Evolutionary conservation across 1,140 invertebrate species (phyloP).

Genomic region (Brachionus rotundiformis): DNA sequence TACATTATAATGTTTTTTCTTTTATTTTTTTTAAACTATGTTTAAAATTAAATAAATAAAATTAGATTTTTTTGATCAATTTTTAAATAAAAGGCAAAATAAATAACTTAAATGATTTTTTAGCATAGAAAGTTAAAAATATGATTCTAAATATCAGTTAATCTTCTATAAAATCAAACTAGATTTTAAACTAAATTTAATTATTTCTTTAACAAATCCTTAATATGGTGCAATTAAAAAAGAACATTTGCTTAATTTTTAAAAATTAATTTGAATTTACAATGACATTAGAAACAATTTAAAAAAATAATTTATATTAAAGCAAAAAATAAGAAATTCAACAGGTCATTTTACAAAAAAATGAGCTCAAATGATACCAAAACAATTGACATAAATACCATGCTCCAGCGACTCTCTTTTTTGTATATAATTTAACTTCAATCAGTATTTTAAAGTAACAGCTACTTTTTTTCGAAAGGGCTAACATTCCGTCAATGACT

Average conservation of each 20-base stretch:
- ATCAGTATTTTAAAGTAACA: neutral
- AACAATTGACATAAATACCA: conserved; percentile 19
- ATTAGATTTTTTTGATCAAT: too few species aligned
- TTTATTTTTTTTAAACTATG: too few species aligned
- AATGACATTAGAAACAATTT: neutral
- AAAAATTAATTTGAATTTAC: neutral
- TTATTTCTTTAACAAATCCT: too few species aligned
- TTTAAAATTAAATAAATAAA: too few species aligned
- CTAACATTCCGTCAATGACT: neutral
- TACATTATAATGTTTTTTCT: too few species aligned
- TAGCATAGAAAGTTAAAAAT: too few species aligned
- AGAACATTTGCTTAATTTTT: neutral
- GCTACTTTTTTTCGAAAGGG: neutral
- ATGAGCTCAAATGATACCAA: conserved; percentile 22
- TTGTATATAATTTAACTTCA: neutral
- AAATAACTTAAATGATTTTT: too few species aligned
- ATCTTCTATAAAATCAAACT: too few species aligned
- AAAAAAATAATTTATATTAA: neutral
- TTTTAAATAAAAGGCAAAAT: too few species aligned
- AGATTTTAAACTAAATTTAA: too few species aligned
- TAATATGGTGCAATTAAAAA: neutral
- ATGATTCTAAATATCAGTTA: too few species aligned
- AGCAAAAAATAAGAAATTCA: neutral
- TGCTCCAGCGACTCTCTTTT: conserved; percentile 20
- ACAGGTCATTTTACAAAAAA: neutral